A percentile compares a stretch with the other conserved stretches of the same genome.
Evolutionary conservation across 2,113 vertebrate species (phyloP).

Genomic region (Cathartes aura): DNA sequence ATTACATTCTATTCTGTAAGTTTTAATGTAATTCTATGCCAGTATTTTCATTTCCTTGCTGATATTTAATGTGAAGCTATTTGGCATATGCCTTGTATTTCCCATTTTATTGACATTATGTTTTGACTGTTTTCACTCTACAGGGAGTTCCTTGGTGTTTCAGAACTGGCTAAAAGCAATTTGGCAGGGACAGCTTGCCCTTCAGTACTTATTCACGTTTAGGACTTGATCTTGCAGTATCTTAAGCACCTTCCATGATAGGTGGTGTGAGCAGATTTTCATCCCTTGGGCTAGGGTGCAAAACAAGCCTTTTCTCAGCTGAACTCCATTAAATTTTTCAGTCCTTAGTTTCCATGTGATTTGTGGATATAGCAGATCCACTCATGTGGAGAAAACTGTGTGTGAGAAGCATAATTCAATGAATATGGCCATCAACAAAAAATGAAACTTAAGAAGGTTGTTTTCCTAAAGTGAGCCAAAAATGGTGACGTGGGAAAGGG

Average conservation of each 20-base stretch:
- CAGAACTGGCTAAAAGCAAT: not conserved
- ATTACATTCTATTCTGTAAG: not conserved
- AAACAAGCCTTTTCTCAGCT: not conserved
- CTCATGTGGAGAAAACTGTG: not conserved
- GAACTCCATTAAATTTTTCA: not conserved
- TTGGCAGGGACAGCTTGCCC: not conserved
- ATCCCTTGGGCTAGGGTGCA: not conserved
- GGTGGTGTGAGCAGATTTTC: not conserved
- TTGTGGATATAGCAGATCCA: not conserved
- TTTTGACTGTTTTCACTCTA: not conserved
- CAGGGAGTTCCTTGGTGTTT: not conserved
- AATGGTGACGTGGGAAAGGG: not conserved
- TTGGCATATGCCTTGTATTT: not conserved
- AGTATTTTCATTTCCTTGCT: not conserved
- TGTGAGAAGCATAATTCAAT: not conserved
- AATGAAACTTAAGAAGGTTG: not conserved
- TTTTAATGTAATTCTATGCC: not conserved
- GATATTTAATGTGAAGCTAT: not conserved
- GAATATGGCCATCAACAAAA: not conserved
- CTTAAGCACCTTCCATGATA: not conserved
- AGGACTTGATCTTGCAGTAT: not conserved
- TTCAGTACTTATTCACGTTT: not conserved
- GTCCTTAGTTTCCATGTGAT: not conserved
- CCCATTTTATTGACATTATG: not conserved
- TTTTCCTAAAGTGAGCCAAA: not conserved